These are phyloP conservation scores for Lepetodrilus schrolli DNA, from an alignment of 2,888 invertebrate species.

Conservation along the genomic window DNA sequence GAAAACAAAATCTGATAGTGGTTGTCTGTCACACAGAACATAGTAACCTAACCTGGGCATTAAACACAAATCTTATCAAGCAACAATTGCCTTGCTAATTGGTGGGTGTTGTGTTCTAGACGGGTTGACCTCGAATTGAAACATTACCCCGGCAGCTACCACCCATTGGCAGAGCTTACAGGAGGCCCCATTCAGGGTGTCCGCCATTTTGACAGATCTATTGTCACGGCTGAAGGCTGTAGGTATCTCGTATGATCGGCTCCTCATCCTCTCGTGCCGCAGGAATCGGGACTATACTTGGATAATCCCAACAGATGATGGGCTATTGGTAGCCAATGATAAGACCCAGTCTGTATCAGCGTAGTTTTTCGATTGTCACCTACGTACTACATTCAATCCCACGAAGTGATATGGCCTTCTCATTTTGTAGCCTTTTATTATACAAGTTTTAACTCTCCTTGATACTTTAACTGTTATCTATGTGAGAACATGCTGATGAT, in stretches of 20 bases:
- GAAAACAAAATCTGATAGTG: neutral
- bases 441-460: too few species aligned
- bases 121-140: slow-evolving; percentile 8
- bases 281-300: neutral
- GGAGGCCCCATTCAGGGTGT: neutral
- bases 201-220: neutral
- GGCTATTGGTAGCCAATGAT: neutral
- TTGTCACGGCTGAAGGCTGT: neutral
- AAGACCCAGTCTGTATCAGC: neutral
- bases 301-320: slow-evolving; percentile 8
- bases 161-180: neutral
- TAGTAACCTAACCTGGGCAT: neutral
- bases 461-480: too few species aligned
- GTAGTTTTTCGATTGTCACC: too few species aligned
- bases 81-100: slow-evolving; percentile 15
- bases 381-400: too few species aligned
- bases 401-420: too few species aligned
- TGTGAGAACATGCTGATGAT: too few species aligned
- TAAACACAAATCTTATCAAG: slow-evolving; percentile 8
- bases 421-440: too few species aligned
- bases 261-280: too few species aligned
- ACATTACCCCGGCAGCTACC: slow-evolving; percentile 1
- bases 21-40: neutral
- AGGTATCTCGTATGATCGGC: slow-evolving; percentile 17
- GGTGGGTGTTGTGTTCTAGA: slow-evolving; percentile 2